Base-by-base conservation (phyloP, 2,797 vertebrate species). In the Anabas testudineus region DNA sequence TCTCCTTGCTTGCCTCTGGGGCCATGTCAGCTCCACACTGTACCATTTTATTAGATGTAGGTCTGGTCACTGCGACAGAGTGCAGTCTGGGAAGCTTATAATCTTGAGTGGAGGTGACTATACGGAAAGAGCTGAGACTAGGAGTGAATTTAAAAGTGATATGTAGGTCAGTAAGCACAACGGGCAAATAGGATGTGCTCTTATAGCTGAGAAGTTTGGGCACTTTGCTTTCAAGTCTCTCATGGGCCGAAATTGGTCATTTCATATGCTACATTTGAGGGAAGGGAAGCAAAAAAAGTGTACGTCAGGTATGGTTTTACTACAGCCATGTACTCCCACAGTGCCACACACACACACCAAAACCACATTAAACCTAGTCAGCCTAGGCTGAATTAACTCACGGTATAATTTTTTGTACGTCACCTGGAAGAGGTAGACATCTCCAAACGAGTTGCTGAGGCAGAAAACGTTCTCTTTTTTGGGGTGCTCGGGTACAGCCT, bases 401-500 rank as follows among this genome's bases (percentile, higher is more conserved):
- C 2, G n/a, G n/a, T 2, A 7, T 34, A 19, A 9, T 22, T 13
- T 22, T 6, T 26, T 2, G 24, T 5, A 16, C 18, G 13, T 76
- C 84, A 99, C 97, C 97, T 99, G 97, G 89, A 99, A 99, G 52
- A 97, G 91, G 91, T 96, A 96, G 79, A 97, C 96, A 19, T 99
- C 96, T 28, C 97, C 97, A 1, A 96, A 96, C 9, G 95, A 95
- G 90, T 98, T 99, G 93, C 97, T 99, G 73, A 99, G 95, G 85
- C 97, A 99, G 88, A 99, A 98, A 28, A 99, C 95, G 0, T 97
- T 96, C 81, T 99, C 97, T 85, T 96, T 98, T 87, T 97, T 98
- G 37, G 97, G 97, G 74, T 99, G 96, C 61, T 99, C 97, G 0
- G 97, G 97, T 51, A 97, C 94, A 10, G 97, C 94, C 81, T 99